These are phyloP conservation scores for Pica pica DNA, from an alignment of 2,113 vertebrate species.

Conservation along the genomic window DNA sequence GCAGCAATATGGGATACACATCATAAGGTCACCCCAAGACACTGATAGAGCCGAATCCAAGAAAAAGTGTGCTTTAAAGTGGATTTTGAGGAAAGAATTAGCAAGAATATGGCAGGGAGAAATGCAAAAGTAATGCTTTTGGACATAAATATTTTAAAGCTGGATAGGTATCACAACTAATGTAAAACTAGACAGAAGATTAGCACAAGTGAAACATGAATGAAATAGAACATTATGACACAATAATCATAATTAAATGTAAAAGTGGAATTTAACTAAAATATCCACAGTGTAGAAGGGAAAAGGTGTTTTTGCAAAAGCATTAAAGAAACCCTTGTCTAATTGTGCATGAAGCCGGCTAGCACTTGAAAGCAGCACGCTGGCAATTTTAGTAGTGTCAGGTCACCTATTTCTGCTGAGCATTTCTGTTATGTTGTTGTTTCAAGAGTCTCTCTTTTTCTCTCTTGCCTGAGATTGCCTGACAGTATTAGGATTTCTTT, in stretches of 20 bases:
- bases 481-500: not conserved
- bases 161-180: not conserved
- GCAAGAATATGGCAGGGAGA: not conserved
- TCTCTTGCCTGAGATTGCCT: not conserved
- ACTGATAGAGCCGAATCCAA: not conserved
- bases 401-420: not conserved
- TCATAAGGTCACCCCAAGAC: too few species aligned
- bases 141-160: not conserved
- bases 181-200: not conserved
- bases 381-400: not conserved
- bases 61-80: not conserved
- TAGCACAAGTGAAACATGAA: not conserved
- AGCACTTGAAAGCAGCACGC: not conserved
- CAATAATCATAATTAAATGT: not conserved
- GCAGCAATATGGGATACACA: too few species aligned
- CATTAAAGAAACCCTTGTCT: not conserved
- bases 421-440: not conserved
- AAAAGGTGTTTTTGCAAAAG: not conserved
- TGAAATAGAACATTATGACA: not conserved
- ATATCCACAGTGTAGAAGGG: not conserved
- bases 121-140: not conserved
- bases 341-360: not conserved
- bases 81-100: not conserved
- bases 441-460: not conserved
- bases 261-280: not conserved